Conservation (phyloP, 2,113 vertebrate genomes). For the Suricata suricatta region DNA sequence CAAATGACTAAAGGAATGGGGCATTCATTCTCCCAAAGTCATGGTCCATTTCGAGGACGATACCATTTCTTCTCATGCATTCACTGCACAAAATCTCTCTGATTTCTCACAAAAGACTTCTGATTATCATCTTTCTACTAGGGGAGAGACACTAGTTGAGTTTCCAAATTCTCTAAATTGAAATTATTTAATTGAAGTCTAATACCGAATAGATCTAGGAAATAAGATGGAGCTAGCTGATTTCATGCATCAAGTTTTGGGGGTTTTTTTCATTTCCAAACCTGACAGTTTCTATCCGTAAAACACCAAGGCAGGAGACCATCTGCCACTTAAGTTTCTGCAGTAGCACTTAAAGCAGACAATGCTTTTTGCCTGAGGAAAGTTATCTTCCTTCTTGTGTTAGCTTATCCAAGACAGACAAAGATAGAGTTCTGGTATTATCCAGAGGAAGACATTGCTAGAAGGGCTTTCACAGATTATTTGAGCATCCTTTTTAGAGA, state of each 20-base stretch:
- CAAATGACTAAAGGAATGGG: background rate
- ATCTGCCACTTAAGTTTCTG: slow-evolving; percentile 36
- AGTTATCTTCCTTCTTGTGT: slow-evolving; percentile 28
- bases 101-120: background rate
- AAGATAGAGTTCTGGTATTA: slow-evolving; percentile 7
- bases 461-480: background rate
- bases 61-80: background rate
- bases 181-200: slow-evolving; percentile 36
- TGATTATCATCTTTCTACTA: background rate
- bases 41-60: background rate
- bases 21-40: background rate
- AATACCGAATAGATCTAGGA: slow-evolving; percentile 51
- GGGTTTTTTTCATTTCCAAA: slow-evolving; percentile 29
- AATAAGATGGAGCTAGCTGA: slow-evolving; percentile 32
- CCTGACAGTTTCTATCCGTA: slow-evolving; percentile 50
- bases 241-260: background rate
- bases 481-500: background rate
- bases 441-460: slow-evolving; percentile 5
- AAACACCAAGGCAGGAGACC: slow-evolving; percentile 38
- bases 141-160: background rate
- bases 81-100: background rate
- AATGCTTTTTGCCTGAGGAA: slow-evolving; percentile 46
- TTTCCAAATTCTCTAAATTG: slow-evolving; percentile 14
- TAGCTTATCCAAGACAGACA: slow-evolving; percentile 42
- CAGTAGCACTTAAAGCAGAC: slow-evolving; percentile 11